Conservation (phyloP, 2,113 vertebrate genomes). For the Scytalopus superciliaris region DNA sequence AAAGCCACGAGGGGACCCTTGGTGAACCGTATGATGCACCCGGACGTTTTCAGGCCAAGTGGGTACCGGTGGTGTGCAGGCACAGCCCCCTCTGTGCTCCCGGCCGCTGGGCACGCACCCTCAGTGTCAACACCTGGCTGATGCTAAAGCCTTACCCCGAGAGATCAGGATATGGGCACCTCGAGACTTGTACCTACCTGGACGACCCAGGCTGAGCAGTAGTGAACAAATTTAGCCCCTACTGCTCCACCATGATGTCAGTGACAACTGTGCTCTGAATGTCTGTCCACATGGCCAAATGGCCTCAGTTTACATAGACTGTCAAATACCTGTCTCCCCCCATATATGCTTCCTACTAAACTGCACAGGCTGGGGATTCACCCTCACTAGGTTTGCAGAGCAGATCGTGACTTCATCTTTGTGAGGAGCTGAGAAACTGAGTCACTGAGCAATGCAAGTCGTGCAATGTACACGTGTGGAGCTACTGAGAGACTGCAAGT, state of each 20-base stretch:
- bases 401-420: background rate
- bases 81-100: background rate
- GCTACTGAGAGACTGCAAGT: background rate
- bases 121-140: background rate
- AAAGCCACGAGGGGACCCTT: background rate
- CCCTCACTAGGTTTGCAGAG: background rate
- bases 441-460: background rate
- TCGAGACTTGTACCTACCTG: background rate
- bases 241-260: background rate
- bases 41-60: background rate
- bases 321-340: background rate
- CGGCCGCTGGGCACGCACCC: background rate
- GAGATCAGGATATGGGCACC: background rate
- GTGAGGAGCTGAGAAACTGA: background rate
- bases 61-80: background rate
- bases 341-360: background rate
- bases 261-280: background rate
- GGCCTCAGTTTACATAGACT: background rate
- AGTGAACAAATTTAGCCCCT: background rate
- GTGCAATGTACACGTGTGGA: background rate
- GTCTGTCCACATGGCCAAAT: background rate
- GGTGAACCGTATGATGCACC: background rate
- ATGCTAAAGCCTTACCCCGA: background rate
- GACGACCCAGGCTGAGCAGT: rapidly evolving
- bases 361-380: background rate